These are phyloP conservation scores for Nasonia giraulti DNA, from an alignment of 1,140 invertebrate genomes.

Conservation along the genomic window DNA sequence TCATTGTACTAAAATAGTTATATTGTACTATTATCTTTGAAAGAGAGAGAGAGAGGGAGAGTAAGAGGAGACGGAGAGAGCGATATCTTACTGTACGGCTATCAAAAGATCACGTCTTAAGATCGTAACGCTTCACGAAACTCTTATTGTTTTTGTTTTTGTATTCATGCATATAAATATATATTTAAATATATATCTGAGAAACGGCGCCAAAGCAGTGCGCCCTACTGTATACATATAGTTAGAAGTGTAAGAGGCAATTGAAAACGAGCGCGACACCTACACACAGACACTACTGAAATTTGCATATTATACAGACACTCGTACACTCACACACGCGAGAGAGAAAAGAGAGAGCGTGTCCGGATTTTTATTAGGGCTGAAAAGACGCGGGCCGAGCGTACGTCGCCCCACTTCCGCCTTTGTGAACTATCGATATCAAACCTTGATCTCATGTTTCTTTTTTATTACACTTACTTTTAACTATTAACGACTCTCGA, in stretches of 20 bases:
- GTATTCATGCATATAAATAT: slow-evolving; percentile 34
- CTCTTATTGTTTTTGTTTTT: slow-evolving; percentile 45
- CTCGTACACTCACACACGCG: background rate
- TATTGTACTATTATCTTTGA: background rate
- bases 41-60: background rate
- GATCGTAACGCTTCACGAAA: slow-evolving; percentile 38
- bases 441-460: slow-evolving; percentile 70
- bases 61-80: slow-evolving; percentile 9
- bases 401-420: slow-evolving; percentile 55
- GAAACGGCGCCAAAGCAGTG: background rate
- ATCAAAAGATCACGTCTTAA: slow-evolving; percentile 26
- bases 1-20: slow-evolving; percentile 33
- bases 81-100: slow-evolving; percentile 30
- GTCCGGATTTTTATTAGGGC: slow-evolving; percentile 49
- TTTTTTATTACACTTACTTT: slow-evolving; percentile 65
- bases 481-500: slow-evolving; percentile 61
- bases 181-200: slow-evolving; percentile 22
- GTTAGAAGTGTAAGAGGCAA: slow-evolving; percentile 20
- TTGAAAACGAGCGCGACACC: background rate
- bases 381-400: slow-evolving; percentile 23
- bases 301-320: background rate
- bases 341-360: slow-evolving; percentile 47
- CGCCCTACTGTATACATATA: slow-evolving; percentile 17
- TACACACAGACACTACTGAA: background rate
- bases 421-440: slow-evolving; percentile 64